Evolutionary conservation across 2,888 invertebrate genomes (phyloP).

Genomic region (Escarpia spicata): DNA sequence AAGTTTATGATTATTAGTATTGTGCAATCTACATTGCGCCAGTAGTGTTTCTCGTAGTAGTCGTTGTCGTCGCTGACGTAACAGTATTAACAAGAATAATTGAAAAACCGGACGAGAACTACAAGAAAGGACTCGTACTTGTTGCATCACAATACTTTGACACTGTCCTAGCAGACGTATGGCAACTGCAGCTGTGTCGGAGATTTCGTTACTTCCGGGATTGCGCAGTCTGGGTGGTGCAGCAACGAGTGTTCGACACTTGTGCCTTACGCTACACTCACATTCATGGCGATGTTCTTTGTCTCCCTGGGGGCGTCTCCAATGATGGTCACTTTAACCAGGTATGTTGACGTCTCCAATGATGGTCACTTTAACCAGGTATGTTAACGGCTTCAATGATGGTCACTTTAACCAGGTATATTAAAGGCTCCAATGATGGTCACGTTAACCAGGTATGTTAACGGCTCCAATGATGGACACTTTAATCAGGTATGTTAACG

Average conservation of each 20-base stretch:
- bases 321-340: constrained; percentile 26
- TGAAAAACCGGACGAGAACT: background rate
- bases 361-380: no score
- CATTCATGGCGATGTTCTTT: constrained; percentile 28
- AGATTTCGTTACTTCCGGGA: constrained; percentile 8
- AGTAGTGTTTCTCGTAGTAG: no score
- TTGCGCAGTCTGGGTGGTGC: constrained; percentile 24
- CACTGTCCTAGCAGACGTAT: background rate
- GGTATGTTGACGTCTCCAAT: constrained; percentile 18
- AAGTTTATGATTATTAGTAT: no score
- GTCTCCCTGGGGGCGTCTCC: constrained; percentile 26
- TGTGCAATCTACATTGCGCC: no score
- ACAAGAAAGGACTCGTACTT: background rate
- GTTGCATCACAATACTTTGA: background rate
- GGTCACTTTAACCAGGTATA: no score
- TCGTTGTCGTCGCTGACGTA: no score
- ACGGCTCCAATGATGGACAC: no score
- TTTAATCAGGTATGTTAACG: no score
- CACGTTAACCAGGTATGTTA: no score
- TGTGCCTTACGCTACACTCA: constrained; percentile 29
- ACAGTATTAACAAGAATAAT: background rate
- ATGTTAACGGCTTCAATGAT: no score
- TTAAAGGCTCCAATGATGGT: no score
- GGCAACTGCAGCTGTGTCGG: background rate
- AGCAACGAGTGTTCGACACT: constrained; percentile 23